phyloP scores from a whole-genome alignment of 2,113 vertebrate species.

The Chaetops frenatus region DNA sequence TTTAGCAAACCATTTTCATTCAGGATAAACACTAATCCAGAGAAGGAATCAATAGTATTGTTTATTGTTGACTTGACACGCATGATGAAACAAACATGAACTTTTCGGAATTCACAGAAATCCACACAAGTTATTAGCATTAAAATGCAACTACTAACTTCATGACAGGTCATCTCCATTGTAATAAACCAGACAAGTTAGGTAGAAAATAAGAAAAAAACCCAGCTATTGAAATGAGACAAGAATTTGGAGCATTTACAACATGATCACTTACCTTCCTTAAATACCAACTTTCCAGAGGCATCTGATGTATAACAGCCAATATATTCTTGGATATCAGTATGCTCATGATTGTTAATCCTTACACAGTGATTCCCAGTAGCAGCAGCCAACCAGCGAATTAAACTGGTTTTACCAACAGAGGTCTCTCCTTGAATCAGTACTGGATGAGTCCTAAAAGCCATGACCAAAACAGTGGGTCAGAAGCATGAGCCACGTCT shows the following conservation, averaged over 20 bases:
- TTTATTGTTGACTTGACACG: not conserved
- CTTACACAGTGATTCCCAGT: slow-evolving; percentile 94
- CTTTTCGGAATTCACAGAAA: not conserved
- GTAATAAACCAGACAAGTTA: not conserved
- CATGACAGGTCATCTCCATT: not conserved
- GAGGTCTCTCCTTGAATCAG: slow-evolving; percentile 96
- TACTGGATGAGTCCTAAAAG: slow-evolving; percentile 85
- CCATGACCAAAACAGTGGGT: not conserved
- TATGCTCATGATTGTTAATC: slow-evolving; percentile 98
- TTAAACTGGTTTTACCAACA: slow-evolving; percentile 96
- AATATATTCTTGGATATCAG: slow-evolving; percentile 97
- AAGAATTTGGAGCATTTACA: not conserved
- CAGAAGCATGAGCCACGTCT: not conserved
- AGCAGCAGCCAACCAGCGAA: slow-evolving; percentile 87
- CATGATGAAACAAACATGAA: not conserved
- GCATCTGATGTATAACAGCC: slow-evolving; percentile 93
- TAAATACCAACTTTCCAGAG: slow-evolving; percentile 87
- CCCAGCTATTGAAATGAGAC: not conserved
- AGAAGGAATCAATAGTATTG: not conserved
- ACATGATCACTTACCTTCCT: slow-evolving; percentile 78
- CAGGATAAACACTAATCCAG: not conserved
- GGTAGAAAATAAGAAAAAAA: not conserved
- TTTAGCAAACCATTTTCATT: not conserved
- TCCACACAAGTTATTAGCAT: not conserved
- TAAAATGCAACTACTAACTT: not conserved